Conservation (phyloP, 2,113 vertebrate species). For the Trogon melanurus region DNA sequence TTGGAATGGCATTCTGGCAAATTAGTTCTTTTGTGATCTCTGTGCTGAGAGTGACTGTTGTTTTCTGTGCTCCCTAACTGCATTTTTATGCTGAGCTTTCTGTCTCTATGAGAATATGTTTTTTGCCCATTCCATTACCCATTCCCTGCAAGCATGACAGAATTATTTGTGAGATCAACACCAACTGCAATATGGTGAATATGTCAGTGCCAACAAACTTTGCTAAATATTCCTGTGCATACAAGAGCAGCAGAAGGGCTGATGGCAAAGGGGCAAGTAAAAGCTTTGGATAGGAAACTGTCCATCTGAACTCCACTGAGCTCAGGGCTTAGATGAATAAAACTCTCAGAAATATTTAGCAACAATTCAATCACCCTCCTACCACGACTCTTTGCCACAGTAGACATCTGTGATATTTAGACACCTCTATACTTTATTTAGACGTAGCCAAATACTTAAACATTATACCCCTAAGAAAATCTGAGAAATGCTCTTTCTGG, state of each 20-base stretch:
- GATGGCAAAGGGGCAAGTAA: background rate
- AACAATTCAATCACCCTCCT: background rate
- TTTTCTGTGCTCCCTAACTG: background rate
- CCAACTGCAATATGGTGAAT: background rate
- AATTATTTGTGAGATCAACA: slow-evolving; percentile 27
- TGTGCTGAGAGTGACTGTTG: rapidly evolving
- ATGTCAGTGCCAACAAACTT: background rate
- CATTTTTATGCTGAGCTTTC: slow-evolving; percentile 46
- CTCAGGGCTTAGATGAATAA: background rate
- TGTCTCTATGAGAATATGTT: background rate
- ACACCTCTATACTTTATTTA: background rate
- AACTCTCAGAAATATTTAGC: background rate
- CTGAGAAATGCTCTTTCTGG: background rate
- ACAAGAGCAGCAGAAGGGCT: background rate
- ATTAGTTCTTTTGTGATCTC: slow-evolving; percentile 41
- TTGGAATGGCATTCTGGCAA: slow-evolving; percentile 55
- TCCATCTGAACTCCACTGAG: background rate
- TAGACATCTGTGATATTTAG: background rate
- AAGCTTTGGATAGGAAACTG: background rate
- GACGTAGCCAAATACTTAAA: background rate
- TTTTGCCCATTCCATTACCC: background rate
- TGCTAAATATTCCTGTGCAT: background rate
- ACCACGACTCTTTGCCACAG: background rate
- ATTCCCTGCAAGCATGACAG: background rate
- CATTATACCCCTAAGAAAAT: background rate